Evolutionary conservation across 1,140 invertebrate species (phyloP).

Genomic region (Pseudomyrmex cubaensis): DNA sequence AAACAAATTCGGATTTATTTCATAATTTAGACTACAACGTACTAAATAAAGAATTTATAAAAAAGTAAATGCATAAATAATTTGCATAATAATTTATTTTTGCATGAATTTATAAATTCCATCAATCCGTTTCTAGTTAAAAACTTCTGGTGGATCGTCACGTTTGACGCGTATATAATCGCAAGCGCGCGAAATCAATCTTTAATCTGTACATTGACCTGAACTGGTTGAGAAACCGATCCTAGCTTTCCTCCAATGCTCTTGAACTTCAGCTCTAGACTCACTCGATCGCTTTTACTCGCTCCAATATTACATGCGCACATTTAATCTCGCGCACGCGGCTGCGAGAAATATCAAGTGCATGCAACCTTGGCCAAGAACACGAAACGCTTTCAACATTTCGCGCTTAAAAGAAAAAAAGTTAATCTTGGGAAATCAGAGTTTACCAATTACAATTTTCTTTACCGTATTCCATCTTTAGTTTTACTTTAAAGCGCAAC

Average conservation of each 20-base stretch:
- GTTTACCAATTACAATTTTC: conserved; percentile 22
- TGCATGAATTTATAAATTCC: not conserved
- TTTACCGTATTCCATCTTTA: not conserved
- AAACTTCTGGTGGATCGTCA: no score
- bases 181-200: not conserved
- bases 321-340: conserved; percentile 34
- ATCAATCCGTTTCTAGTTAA: not conserved
- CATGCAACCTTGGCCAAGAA: conserved; percentile 42
- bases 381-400: conserved; percentile 31
- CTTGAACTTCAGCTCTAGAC: conserved; percentile 72
- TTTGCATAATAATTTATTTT: not conserved
- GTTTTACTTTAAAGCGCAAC: not conserved
- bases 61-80: not conserved
- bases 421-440: not conserved
- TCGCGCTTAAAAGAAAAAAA: not conserved
- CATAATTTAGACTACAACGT: not conserved
- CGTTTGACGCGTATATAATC: not conserved
- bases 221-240: conserved; percentile 35
- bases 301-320: conserved; percentile 28
- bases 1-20: not conserved
- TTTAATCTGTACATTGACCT: conserved; percentile 11
- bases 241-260: conserved; percentile 35
- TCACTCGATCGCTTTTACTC: conserved; percentile 63
- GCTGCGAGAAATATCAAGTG: conserved; percentile 25
- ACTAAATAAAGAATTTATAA: not conserved